These are phyloP conservation scores for Plumapathes pennacea DNA, from an alignment of 92 coral and sea anemone genomes.

Conservation along the genomic window DNA sequence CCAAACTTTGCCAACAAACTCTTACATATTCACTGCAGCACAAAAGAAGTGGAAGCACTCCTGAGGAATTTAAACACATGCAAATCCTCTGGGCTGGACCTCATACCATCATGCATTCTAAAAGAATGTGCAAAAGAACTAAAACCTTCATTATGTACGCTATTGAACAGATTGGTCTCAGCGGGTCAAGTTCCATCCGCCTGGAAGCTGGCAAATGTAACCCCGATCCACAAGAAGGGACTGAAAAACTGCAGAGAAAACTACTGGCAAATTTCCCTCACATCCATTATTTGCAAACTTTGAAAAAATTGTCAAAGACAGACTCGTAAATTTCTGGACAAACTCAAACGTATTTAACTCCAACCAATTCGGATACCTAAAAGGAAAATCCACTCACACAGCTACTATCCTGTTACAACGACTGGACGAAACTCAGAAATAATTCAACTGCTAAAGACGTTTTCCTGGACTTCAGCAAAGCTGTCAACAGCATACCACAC, in stretches of 20 bases:
- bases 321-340: constrained; percentile 13
- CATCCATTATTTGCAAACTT: constrained; percentile 31
- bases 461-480: constrained; percentile 29
- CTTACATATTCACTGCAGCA: constrained; percentile 20
- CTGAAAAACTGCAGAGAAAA: constrained; percentile 35
- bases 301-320: constrained; percentile 22
- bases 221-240: constrained; percentile 38
- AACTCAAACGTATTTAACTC: constrained; percentile 1
- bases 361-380: constrained; percentile 26
- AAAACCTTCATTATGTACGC: constrained; percentile 13
- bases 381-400: constrained; percentile 24
- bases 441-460: constrained; percentile 3
- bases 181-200: constrained; percentile 30
- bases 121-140: constrained; percentile 26
- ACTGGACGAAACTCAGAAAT: constrained; percentile 24
- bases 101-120: constrained; percentile 15
- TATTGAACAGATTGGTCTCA: constrained; percentile 36
- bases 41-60: constrained; percentile 26
- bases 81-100: constrained; percentile 43
- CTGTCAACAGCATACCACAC: constrained; percentile 22
- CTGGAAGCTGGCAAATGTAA: constrained; percentile 31
- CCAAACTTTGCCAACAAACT: too few relatives aligned
- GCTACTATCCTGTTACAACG: constrained; percentile 6
- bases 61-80: constrained; percentile 15
- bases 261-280: constrained; percentile 48